A percentile compares a stretch with the other conserved stretches of the same genome.
Conservation (phyloP, 1,140 invertebrate genomes). For the Bradysia coprophila region DNA sequence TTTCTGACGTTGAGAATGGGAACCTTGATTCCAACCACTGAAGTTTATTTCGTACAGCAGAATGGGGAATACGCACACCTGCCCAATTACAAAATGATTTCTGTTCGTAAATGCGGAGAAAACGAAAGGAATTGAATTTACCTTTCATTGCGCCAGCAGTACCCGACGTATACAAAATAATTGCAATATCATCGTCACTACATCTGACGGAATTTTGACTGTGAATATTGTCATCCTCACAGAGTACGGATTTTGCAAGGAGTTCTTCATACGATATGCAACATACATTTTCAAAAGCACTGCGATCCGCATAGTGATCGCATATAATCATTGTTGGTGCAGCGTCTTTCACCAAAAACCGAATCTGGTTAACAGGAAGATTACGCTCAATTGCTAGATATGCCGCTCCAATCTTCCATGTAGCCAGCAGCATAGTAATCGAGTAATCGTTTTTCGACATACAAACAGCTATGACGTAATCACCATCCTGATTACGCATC, state of each 20-base stretch:
- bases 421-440: conserved; percentile 45
- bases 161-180: conserved; percentile 81
- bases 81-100: conserved; percentile 5
- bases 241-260: conserved; percentile 12
- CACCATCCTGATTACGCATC: conserved; percentile 36
- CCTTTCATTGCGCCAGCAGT: conserved; percentile 87
- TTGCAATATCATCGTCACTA: conserved; percentile 37
- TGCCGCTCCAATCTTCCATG: conserved; percentile 63
- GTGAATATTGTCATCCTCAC: conserved; percentile 12
- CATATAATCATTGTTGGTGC: conserved; percentile 48
- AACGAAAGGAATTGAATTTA: too few relatives aligned
- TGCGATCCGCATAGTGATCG: conserved; percentile 29
- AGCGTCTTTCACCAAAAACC: conserved; percentile 58
- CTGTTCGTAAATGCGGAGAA: too few relatives aligned
- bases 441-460: conserved; percentile 54
- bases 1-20: conserved; percentile 44
- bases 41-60: conserved; percentile 57
- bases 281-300: conserved; percentile 11
- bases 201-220: conserved; percentile 14
- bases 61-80: conserved; percentile 68
- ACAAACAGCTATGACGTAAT: conserved; percentile 51
- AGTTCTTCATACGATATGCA: conserved; percentile 13
- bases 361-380: conserved; percentile 51
- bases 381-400: conserved; percentile 64
- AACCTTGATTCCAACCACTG: conserved; percentile 68